Conservation (phyloP, 37 sponge, comb jelly and placozoan species). For the Dysidea cf. avara region DNA sequence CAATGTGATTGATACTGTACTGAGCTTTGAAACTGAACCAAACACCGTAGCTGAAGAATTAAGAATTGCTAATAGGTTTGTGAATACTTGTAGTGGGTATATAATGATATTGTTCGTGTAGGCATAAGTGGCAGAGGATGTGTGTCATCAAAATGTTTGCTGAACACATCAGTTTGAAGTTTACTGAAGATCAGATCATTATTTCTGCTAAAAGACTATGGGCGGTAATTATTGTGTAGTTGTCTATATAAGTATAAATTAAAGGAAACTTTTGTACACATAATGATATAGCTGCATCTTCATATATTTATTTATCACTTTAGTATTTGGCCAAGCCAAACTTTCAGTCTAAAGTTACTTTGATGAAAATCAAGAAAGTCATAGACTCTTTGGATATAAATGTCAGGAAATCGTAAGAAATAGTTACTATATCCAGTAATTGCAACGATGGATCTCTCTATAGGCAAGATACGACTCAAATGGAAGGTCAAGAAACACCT, state of each 20-base stretch:
- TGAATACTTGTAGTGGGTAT: not conserved
- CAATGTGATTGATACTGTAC: not conserved
- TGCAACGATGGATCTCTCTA: too few species aligned
- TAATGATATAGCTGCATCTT: not conserved
- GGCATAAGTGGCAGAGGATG: slow-evolving; percentile 49
- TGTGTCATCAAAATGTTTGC: slow-evolving; percentile 52
- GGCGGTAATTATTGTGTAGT: slow-evolving; percentile 16
- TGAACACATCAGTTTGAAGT: slow-evolving; percentile 49
- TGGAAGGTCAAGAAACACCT: too few species aligned
- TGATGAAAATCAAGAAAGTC: too few species aligned
- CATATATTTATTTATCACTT: not conserved
- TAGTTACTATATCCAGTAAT: too few species aligned
- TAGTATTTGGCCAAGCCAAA: not conserved
- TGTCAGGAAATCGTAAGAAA: too few species aligned
- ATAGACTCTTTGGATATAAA: too few species aligned
- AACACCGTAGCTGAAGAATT: too few species aligned
- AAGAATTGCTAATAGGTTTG: too few species aligned
- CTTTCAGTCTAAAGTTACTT: too few species aligned
- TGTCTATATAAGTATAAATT: not conserved
- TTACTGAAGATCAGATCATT: slow-evolving; percentile 5
- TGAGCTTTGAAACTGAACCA: not conserved
- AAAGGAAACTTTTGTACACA: not conserved
- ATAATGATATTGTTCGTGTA: not conserved
- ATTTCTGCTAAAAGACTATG: slow-evolving; percentile 37
- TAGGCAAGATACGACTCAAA: too few species aligned